phyloP scores from a whole-genome alignment of 2,888 invertebrate genomes.

The Hirtodrosophila alboralis region DNA sequence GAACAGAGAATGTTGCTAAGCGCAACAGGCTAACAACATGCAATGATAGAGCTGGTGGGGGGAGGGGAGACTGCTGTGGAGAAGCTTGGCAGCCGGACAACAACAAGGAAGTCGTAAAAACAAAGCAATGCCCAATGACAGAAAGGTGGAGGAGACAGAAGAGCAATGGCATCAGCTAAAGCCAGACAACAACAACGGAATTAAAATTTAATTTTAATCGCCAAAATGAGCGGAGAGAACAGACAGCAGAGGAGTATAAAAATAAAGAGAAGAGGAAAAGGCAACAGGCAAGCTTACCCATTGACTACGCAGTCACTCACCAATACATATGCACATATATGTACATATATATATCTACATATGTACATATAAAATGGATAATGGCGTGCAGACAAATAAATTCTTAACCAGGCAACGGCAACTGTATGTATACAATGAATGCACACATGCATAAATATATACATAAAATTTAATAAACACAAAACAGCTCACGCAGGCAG shows the following conservation, averaged over 20 bases:
- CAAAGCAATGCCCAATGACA: conserved; percentile 68
- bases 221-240: conserved; percentile 68
- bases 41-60: conserved; percentile 17
- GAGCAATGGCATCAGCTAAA: conserved; percentile 42
- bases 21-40: conserved; percentile 70
- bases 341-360: conserved; percentile 20
- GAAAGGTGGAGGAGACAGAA: conserved; percentile 25
- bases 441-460: conserved; percentile 1
- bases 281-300: conserved; percentile 25
- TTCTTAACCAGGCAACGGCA: conserved; percentile 59
- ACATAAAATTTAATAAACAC: conserved; percentile 68
- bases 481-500: conserved; percentile 37
- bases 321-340: conserved; percentile 15
- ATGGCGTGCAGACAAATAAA: conserved; percentile 76
- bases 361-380: conserved; percentile 53
- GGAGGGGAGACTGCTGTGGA: conserved; percentile 1
- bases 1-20: conserved; percentile 68
- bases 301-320: conserved; percentile 40
- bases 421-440: conserved; percentile 27
- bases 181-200: conserved; percentile 56
- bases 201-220: conserved; percentile 78
- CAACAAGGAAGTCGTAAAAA: conserved; percentile 76
- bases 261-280: conserved; percentile 3
- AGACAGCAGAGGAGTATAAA: conserved; percentile 25
- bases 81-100: conserved; percentile 43